Conservation (phyloP, 2,888 invertebrate genomes). For the Tolmerus cingulatus region DNA sequence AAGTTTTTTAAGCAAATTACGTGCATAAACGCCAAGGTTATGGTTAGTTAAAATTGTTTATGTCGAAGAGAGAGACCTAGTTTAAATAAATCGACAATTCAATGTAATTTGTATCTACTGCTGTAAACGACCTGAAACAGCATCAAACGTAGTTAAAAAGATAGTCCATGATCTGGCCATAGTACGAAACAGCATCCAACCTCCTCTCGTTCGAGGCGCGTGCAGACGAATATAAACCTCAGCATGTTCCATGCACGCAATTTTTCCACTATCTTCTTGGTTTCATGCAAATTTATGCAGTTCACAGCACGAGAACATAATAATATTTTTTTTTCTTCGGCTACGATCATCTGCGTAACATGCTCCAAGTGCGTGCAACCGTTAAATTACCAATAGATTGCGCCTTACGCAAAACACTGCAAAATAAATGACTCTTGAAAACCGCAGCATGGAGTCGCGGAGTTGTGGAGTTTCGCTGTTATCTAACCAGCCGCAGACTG, state of each 20-base stretch:
- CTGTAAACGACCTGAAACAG: background rate
- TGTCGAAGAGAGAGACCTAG: background rate
- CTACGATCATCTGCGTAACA: background rate
- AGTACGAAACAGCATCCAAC: background rate
- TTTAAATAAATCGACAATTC: background rate
- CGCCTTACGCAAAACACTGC: slow-evolving; percentile 17
- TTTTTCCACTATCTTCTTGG: background rate
- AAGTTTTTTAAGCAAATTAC: too few relatives aligned
- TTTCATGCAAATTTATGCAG: background rate
- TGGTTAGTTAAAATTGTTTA: background rate
- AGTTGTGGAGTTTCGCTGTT: background rate
- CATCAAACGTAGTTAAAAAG: background rate
- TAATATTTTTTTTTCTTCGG: background rate
- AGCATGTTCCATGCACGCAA: background rate
- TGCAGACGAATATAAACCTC: background rate
- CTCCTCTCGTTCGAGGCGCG: background rate
- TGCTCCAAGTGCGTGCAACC: slow-evolving; percentile 19
- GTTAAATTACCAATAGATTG: slow-evolving; percentile 24
- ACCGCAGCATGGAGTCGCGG: background rate
- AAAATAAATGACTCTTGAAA: slow-evolving; percentile 17
- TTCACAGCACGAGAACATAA: background rate
- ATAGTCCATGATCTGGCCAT: background rate
- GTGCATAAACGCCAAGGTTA: too few relatives aligned
- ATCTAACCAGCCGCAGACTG: background rate
- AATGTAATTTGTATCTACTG: background rate